Conservation (phyloP, 2,888 invertebrate species). For the Agelastica alni region DNA sequence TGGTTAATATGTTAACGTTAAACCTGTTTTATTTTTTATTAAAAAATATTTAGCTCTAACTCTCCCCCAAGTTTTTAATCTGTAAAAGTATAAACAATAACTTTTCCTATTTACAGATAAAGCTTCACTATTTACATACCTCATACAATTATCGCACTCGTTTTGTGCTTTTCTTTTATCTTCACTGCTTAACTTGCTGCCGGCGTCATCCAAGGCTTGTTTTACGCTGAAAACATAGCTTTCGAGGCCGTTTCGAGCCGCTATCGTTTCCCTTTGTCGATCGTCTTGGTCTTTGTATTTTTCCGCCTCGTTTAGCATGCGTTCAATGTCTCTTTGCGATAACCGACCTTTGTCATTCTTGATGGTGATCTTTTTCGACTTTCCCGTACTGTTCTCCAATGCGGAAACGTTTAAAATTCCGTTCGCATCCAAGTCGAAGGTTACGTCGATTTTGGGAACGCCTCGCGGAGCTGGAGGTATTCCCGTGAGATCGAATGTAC, state of each 20-base stretch:
- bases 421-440: conserved; percentile 78
- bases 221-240: conserved; percentile 71
- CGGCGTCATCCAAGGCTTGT: conserved; percentile 69
- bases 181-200: conserved; percentile 64
- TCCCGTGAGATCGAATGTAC: conserved; percentile 59
- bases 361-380: conserved; percentile 77
- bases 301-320: conserved; percentile 78
- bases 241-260: conserved; percentile 74
- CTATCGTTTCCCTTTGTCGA: conserved; percentile 69
- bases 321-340: conserved; percentile 80
- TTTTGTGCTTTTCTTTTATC: conserved; percentile 54
- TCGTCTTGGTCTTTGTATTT: conserved; percentile 72
- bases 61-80: too few species aligned
- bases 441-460: conserved; percentile 61
- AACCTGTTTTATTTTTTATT: too few species aligned
- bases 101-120: too few species aligned
- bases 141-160: conserved; percentile 65
- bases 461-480: conserved; percentile 62
- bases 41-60: too few species aligned
- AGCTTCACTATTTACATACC: conserved; percentile 31
- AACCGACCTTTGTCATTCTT: conserved; percentile 83
- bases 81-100: too few species aligned
- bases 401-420: conserved; percentile 67
- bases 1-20: too few species aligned
- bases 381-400: conserved; percentile 63